A percentile compares a stretch with the other conserved stretches of the same genome.
phyloP scores from a whole-genome alignment of 2,797 vertebrate species.

The Iguana delicatissima region DNA sequence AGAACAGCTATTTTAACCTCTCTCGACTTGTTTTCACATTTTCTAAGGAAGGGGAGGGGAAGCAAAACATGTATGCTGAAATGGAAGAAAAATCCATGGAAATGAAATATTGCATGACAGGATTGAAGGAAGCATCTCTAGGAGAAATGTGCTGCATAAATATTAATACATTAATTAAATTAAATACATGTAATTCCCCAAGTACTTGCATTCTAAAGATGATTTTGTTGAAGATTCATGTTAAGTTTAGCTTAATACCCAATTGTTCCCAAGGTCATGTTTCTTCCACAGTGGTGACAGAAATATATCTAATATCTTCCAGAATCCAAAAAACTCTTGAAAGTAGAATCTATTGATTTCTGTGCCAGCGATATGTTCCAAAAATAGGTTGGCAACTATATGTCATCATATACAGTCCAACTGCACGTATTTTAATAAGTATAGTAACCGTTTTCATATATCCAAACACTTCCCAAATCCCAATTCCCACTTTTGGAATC shows the following conservation, averaged over 20 bases:
- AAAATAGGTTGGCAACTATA: not conserved
- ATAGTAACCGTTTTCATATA: not conserved
- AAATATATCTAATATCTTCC: conserved; percentile 9
- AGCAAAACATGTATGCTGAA: conserved; percentile 42
- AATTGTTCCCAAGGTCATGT: not conserved
- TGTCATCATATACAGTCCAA: not conserved
- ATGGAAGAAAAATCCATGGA: conserved; percentile 57
- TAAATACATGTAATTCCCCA: conserved; percentile 27
- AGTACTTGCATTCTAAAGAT: conserved; percentile 4
- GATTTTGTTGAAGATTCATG: conserved; percentile 24
- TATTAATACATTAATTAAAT: conserved; percentile 30
- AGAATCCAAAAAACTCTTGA: not conserved
- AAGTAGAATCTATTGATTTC: not conserved
- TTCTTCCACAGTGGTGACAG: not conserved
- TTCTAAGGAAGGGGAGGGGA: conserved; percentile 44
- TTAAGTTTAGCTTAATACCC: not conserved
- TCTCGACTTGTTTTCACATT: conserved; percentile 52
- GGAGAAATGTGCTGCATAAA: not conserved
- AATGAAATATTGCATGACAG: conserved; percentile 31
- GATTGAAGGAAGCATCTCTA: conserved; percentile 24
- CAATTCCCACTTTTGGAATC: no score
- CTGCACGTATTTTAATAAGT: not conserved
- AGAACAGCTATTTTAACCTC: conserved; percentile 78
- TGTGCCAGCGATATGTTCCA: not conserved
- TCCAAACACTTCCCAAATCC: no score